A percentile compares a stretch with the other conserved stretches of the same genome.
Evolutionary conservation across 2,113 vertebrate genomes (phyloP).

Genomic region (Leucopsar rothschildi): DNA sequence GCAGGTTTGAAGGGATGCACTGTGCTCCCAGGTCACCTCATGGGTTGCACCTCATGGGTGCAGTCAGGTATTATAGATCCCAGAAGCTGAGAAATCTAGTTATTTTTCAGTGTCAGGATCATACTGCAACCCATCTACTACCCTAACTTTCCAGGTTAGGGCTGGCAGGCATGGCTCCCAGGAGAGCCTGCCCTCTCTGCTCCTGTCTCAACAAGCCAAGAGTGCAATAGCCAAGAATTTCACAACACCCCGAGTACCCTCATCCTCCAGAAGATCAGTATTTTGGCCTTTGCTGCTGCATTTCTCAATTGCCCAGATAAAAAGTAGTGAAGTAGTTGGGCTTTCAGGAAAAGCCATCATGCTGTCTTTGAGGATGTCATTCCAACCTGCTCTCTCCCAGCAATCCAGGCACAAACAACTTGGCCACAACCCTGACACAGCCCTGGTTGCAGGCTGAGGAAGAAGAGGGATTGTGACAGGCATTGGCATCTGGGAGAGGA

Average conservation of each 20-base stretch:
- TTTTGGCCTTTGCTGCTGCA: background rate
- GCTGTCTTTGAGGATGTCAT: background rate
- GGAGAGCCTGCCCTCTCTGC: background rate
- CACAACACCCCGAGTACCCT: background rate
- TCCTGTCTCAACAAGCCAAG: background rate
- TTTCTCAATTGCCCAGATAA: background rate
- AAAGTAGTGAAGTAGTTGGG: background rate
- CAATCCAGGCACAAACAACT: background rate
- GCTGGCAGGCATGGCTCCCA: background rate
- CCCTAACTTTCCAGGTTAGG: background rate
- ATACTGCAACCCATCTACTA: background rate
- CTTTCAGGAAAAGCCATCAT: background rate
- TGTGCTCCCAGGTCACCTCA: background rate
- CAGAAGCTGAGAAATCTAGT: background rate
- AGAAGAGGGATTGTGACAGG: background rate
- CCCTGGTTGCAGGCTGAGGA: background rate
- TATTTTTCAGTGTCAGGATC: background rate
- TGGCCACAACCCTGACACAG: rapidly evolving
- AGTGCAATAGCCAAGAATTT: background rate
- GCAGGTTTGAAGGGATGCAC: background rate
- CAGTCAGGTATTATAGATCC: background rate
- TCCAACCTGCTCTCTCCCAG: background rate
- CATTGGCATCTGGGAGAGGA: background rate
- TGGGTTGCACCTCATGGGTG: background rate
- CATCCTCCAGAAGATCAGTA: background rate